Conservation (phyloP, 1,140 invertebrate genomes). For the Drosophila paulistorum region DNA sequence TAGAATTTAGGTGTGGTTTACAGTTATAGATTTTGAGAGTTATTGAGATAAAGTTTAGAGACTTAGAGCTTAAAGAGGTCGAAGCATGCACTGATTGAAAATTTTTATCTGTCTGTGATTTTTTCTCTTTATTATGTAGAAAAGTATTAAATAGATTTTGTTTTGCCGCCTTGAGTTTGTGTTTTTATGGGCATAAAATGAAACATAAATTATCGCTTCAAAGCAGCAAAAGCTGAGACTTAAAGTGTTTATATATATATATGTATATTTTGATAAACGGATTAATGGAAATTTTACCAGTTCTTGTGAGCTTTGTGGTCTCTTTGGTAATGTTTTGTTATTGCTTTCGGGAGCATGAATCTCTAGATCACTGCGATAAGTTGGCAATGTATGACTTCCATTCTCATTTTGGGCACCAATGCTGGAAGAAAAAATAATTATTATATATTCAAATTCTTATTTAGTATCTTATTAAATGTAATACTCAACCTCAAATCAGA, state of each 20-base stretch:
- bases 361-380: slow-evolving; percentile 86
- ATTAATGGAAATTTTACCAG: slow-evolving; percentile 66
- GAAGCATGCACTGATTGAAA: slow-evolving; percentile 24
- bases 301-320: slow-evolving; percentile 82
- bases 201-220: slow-evolving; percentile 52
- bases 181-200: slow-evolving; percentile 31
- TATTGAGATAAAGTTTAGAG: slow-evolving; percentile 29
- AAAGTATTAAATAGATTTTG: not conserved
- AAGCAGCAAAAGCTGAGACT: slow-evolving; percentile 61
- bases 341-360: slow-evolving; percentile 84
- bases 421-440: slow-evolving; percentile 39
- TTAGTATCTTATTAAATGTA: not conserved
- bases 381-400: slow-evolving; percentile 82
- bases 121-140: not conserved
- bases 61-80: slow-evolving; percentile 10
- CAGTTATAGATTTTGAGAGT: slow-evolving; percentile 42
- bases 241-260: slow-evolving; percentile 35
- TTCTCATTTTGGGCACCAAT: slow-evolving; percentile 78
- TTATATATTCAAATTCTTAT: too few species aligned
- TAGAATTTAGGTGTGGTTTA: slow-evolving; percentile 75
- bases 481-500: slow-evolving; percentile 83
- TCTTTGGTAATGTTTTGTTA: slow-evolving; percentile 75
- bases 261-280: not conserved
- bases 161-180: slow-evolving; percentile 21
- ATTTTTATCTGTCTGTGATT: slow-evolving; percentile 1